These are phyloP conservation scores for Andricus curvator DNA, from an alignment of 2,888 invertebrate genomes.

Conservation along the genomic window DNA sequence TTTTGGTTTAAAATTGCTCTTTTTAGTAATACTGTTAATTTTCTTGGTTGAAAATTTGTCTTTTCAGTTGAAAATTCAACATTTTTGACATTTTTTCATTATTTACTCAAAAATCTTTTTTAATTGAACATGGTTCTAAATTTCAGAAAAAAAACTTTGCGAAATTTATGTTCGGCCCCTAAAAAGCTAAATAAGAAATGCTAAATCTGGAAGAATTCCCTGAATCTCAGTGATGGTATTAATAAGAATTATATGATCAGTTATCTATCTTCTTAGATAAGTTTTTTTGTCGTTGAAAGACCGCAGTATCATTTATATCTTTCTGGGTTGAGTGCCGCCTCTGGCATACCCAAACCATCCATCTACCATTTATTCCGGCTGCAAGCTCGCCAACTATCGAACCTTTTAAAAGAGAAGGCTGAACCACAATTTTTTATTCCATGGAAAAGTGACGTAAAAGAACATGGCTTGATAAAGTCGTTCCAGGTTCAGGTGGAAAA, in stretches of 20 bases:
- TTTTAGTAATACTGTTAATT: too few relatives aligned
- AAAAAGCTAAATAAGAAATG: not conserved
- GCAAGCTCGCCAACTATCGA: constrained; percentile 16
- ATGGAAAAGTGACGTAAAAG: not conserved
- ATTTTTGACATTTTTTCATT: too few relatives aligned
- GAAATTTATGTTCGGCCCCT: too few relatives aligned
- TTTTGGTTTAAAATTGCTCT: too few relatives aligned
- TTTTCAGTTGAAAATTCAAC: too few relatives aligned
- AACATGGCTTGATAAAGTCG: constrained; percentile 2
- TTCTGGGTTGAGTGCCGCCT: constrained; percentile 27
- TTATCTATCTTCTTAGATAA: not conserved
- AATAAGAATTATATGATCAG: not conserved
- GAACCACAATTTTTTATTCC: constrained; percentile 18
- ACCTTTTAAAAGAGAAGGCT: constrained; percentile 13
- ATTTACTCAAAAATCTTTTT: too few relatives aligned
- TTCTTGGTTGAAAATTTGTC: too few relatives aligned
- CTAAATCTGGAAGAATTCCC: not conserved
- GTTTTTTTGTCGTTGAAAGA: not conserved
- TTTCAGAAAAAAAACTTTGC: too few relatives aligned
- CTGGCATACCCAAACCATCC: constrained; percentile 18
- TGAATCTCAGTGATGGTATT: not conserved
- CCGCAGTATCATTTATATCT: constrained; percentile 2
- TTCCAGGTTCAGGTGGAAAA: not conserved
- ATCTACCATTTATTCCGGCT: constrained; percentile 31
- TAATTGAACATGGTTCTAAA: too few relatives aligned